These are phyloP conservation scores for Raphicerus campestris DNA, from an alignment of 2,113 vertebrate genomes.

Conservation along the genomic window DNA sequence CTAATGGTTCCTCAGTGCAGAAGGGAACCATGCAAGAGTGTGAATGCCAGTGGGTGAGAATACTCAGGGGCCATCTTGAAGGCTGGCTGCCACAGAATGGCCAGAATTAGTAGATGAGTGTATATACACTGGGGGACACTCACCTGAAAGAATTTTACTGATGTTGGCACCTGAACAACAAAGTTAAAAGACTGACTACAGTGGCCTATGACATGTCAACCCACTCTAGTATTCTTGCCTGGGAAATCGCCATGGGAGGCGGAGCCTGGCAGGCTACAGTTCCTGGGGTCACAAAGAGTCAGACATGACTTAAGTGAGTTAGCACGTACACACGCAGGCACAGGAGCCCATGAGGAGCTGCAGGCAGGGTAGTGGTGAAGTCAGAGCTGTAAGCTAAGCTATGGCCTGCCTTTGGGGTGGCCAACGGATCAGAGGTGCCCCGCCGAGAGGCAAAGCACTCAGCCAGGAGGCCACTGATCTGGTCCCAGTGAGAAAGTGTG, in stretches of 20 bases:
- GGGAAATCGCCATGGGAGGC: neutral
- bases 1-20: neutral
- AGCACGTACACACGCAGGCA: neutral
- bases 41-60: neutral
- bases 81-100: neutral
- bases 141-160: neutral
- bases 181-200: neutral
- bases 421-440: neutral
- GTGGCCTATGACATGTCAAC: neutral
- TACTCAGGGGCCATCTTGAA: neutral
- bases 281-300: neutral
- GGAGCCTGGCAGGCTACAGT: neutral
- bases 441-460: neutral
- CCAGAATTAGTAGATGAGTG: neutral
- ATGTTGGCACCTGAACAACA: neutral
- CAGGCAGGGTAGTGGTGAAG: neutral
- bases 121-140: neutral
- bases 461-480: neutral
- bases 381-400: neutral
- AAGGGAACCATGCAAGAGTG: neutral
- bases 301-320: neutral
- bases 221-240: neutral
- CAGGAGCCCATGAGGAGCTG: neutral
- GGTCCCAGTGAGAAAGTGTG: neutral
- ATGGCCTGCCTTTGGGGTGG: neutral